Evolutionary conservation across 2,113 vertebrate genomes (phyloP).

Genomic region (Meles meles): DNA sequence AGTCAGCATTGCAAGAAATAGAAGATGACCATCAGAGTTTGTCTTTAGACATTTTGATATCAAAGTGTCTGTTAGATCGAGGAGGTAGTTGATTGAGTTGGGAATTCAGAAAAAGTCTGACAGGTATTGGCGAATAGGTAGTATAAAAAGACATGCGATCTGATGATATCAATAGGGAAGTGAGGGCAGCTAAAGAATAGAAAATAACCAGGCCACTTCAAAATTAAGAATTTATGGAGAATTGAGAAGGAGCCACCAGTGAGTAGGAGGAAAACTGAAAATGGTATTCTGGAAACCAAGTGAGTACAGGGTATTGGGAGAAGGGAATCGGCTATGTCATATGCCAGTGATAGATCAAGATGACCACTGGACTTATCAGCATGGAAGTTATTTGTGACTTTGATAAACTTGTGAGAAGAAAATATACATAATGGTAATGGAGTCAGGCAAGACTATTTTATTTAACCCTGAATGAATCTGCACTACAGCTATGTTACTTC

Average conservation of each 20-base stretch:
- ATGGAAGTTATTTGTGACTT: not conserved
- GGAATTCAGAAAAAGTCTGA: not conserved
- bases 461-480: not conserved
- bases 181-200: not conserved
- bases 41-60: not conserved
- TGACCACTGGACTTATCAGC: not conserved
- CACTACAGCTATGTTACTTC: not conserved
- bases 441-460: not conserved
- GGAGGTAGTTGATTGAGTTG: not conserved
- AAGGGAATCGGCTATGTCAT: not conserved
- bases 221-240: not conserved
- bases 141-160: not conserved
- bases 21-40: not conserved
- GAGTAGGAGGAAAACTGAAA: not conserved
- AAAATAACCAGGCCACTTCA: not conserved
- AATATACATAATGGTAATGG: not conserved
- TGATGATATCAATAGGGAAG: not conserved
- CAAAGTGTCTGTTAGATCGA: not conserved
- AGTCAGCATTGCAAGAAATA: not conserved
- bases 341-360: not conserved
- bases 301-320: not conserved
- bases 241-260: not conserved
- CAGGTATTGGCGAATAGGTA: not conserved
- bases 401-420: not conserved
- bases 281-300: not conserved